These are phyloP conservation scores for Eulimnadia texana DNA, from an alignment of 1,140 invertebrate species.

Conservation along the genomic window DNA sequence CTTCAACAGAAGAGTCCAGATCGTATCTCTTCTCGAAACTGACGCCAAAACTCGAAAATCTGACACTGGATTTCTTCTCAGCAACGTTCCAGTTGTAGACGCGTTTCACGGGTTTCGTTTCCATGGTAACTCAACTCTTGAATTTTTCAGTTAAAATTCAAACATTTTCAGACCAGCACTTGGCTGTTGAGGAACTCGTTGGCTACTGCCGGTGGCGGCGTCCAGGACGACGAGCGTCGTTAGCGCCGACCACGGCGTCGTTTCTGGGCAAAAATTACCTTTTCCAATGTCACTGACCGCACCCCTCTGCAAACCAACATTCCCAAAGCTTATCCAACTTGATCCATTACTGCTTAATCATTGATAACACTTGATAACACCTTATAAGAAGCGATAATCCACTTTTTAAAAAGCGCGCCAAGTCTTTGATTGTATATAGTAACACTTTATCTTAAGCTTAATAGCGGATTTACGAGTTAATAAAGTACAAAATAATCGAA, in stretches of 20 bases:
- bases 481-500: too few species aligned
- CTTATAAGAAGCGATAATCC: not conserved
- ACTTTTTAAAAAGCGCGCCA: not conserved
- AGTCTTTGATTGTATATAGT: not conserved
- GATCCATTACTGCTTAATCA: not conserved
- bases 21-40: not conserved
- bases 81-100: conserved; percentile 5
- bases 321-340: not conserved
- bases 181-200: not conserved
- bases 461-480: too few species aligned
- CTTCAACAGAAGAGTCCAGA: not conserved
- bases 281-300: conserved; percentile 12
- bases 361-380: not conserved
- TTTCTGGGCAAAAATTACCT: not conserved
- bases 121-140: not conserved
- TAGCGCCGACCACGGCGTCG: not conserved
- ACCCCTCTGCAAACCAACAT: not conserved
- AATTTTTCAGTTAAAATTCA: not conserved
- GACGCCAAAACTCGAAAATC: conserved; percentile 7
- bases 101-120: not conserved
- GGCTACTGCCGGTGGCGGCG: not conserved
- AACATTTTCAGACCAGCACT: not conserved
- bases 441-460: too few species aligned
- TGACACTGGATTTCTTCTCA: not conserved
- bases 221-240: not conserved